A percentile compares a stretch with the other conserved stretches of the same genome.
These are phyloP conservation scores for Varanus salvator DNA, from an alignment of 2,113 vertebrate genomes.

Conservation along the genomic window DNA sequence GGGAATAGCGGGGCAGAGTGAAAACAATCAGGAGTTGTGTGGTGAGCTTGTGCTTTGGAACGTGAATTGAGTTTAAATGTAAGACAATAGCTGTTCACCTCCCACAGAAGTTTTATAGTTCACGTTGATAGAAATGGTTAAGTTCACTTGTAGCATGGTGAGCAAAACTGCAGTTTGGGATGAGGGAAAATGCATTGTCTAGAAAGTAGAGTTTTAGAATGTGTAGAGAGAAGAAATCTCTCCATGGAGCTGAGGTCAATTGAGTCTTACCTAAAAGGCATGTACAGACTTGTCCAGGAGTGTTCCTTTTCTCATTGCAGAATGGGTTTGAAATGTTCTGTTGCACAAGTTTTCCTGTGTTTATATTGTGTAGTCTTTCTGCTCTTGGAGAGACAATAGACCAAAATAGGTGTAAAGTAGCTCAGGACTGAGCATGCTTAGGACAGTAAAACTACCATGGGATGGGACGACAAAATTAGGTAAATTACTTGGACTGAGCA, in stretches of 20 bases:
- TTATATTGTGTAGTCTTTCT: constrained; percentile 6
- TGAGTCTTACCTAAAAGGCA: constrained; percentile 28
- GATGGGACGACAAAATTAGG: accelerated
- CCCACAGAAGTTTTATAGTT: background rate
- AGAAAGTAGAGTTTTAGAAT: constrained; percentile 24
- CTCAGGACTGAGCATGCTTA: background rate
- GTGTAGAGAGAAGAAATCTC: background rate
- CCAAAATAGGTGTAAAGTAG: background rate
- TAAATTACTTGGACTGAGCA: background rate
- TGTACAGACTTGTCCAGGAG: constrained; percentile 62
- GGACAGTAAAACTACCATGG: accelerated
- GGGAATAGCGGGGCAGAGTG: background rate
- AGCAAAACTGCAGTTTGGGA: background rate
- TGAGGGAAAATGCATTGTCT: constrained; percentile 1
- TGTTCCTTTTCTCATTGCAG: constrained; percentile 15
- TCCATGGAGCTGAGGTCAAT: constrained; percentile 25
- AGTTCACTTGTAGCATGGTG: accelerated
- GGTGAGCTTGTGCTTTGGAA: background rate
- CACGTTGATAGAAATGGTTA: constrained; percentile 18
- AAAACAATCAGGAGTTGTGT: background rate
- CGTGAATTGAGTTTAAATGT: background rate
- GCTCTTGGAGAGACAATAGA: background rate
- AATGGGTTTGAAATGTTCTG: background rate
- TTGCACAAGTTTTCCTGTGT: constrained; percentile 8
- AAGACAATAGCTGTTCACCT: background rate